Base-by-base conservation (phyloP, 2,113 vertebrate genomes). In the Ptychochromis oligacanthus region DNA sequence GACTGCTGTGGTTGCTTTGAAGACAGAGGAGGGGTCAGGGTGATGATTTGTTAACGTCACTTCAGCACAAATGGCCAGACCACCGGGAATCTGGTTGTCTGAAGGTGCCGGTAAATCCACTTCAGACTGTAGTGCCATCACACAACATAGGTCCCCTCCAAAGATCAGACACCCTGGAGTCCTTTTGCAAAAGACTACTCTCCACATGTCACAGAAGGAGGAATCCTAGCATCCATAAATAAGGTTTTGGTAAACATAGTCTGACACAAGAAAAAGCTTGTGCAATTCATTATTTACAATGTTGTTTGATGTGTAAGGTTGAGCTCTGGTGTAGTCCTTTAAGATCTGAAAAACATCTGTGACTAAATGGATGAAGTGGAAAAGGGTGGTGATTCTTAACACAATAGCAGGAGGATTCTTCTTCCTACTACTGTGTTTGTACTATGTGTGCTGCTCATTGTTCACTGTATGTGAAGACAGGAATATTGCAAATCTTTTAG, bases 1-100 rank as follows among this genome's bases (percentile, higher is more conserved):
- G 43, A 77, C 87, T 18, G 28, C 54, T 49, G 36, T 28, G 64
- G 34, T 62, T 77, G 28, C 91, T 95, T 93, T 94, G 91, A 95
- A 94, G 88, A 26, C 56, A 7, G 49, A 18, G 80, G 64, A 62
- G 43, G 80, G 65, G 85, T 89, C 85, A 74, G 18, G 5, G 7
- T 18, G 65, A 87, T 88, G 79, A 92, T 93, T 95, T 93, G 82
- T 92, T 84, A 82, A 93, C 77, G 90, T 93, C 92, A 80, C 34
- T 81, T 49, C 22, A 61, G 77, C 79, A 88, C 92, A 94, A 95
- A 94, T 93, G 93, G 90, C 81, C 83, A 67, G 75, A 65, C 38
- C 20, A 77, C 28, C 3, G 40, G 84, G 90, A 91, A 83, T 79
- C 84, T 83, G 75, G 83, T 79, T 72, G 79, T 87, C 79, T 84